Base-by-base conservation (phyloP, 2,888 invertebrate genomes). In the Clostera curtula region DNA sequence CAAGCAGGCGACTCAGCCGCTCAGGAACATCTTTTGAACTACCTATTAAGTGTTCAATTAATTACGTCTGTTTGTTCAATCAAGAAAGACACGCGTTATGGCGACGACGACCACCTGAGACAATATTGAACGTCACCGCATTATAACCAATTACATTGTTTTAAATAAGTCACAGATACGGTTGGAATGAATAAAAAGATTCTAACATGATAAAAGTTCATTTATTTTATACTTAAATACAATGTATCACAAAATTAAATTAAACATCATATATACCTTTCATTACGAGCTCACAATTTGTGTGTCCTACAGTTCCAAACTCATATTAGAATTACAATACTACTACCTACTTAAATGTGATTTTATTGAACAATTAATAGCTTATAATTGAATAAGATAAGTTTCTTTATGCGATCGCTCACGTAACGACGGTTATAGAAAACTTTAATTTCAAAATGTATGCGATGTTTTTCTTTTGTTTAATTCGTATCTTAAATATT, bases 161-260 rank as follows among this genome's bases (percentile, higher is more conserved):
- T 29, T 17, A 28, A 36, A 13, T 29, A 41, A 39, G 19, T 42
- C 29, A 37, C 19, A 29, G 20, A 27, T 17, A 25, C 23, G 27
- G 22, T 25, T 25, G 22, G 24, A 24, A 24, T 45, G 48, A 29
- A 32, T 51, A 53, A 53, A 39, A 40, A 41, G 35, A 12, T 31
- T 25, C 12, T 9, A 8, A 28, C 36, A 27, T 37, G 22, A 26
- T 53, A 51, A 56, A 56, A 47, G 43, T 54, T 56, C 48, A 52
- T 67, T 68, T 69, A 62, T 65, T 65, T 52, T 53, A 42, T 60
- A 56, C 38, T 62, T 57, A 61, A 69, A 40, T 48, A 48, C 45
- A 61, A 46, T 67, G 65, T 70, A 74, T 74, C 73, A 74, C 74
- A 74, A 68, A 65, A 49, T 47, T 61, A 56, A 56, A 42, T 52